Conservation (phyloP, 1,140 invertebrate genomes). For the Littorina saxatilis region DNA sequence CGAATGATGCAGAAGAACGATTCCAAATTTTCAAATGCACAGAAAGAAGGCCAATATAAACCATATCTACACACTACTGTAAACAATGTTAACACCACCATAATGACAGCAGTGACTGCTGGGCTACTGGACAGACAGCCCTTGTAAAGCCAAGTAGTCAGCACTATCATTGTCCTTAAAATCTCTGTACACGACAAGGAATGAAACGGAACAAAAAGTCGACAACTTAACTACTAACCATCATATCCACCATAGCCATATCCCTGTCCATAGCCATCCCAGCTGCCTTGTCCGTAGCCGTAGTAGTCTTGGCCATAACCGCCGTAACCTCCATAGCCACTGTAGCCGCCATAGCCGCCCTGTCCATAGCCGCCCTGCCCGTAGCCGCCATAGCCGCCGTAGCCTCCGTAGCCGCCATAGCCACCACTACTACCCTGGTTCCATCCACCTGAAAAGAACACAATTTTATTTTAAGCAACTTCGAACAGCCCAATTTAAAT, state of each 20-base stretch:
- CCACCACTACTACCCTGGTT: slow-evolving; percentile 32
- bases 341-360: slow-evolving; percentile 42
- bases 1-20: too few species aligned
- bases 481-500: slow-evolving; percentile 8
- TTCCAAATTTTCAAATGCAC: too few species aligned
- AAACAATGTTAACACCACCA: too few species aligned
- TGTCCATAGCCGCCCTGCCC: slow-evolving; percentile 50
- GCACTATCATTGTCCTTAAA: not conserved
- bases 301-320: slow-evolving; percentile 50
- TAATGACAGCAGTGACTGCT: too few species aligned
- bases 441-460: slow-evolving; percentile 4
- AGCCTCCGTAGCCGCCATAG: slow-evolving; percentile 34
- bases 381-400: slow-evolving; percentile 53
- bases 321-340: slow-evolving; percentile 54
- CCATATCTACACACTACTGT: too few species aligned
- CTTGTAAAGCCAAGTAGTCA: not conserved
- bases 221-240: slow-evolving; percentile 13
- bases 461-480: not conserved
- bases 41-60: too few species aligned
- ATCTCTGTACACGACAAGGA: not conserved
- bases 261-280: slow-evolving; percentile 58
- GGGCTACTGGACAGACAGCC: too few species aligned
- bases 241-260: slow-evolving; percentile 53
- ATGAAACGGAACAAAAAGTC: slow-evolving; percentile 4
- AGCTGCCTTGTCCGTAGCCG: slow-evolving; percentile 55